Conservation (phyloP, 2,888 invertebrate genomes). For the Melanostoma scalare region DNA sequence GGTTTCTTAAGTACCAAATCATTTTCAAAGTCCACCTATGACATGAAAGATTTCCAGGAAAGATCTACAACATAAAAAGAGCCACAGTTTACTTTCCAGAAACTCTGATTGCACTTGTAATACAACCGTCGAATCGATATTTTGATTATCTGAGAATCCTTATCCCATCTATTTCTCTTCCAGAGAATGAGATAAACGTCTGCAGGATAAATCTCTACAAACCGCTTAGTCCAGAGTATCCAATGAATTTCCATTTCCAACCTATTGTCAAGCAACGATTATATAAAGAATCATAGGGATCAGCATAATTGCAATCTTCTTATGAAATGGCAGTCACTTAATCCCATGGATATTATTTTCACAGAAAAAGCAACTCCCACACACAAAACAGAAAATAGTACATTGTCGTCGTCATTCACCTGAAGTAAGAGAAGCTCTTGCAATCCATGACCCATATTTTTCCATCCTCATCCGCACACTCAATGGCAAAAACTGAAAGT, state of each 20-base stretch:
- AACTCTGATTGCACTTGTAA: too few species aligned
- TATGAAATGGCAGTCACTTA: slow-evolving; percentile 62
- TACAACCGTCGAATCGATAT: too few species aligned
- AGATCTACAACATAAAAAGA: too few species aligned
- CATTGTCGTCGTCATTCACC: slow-evolving; percentile 49
- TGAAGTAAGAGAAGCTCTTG: slow-evolving; percentile 24
- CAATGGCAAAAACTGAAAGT: slow-evolving; percentile 30
- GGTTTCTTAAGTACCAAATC: too few species aligned
- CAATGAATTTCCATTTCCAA: slow-evolving; percentile 19
- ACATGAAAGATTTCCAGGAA: too few species aligned
- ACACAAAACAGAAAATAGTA: slow-evolving; percentile 19
- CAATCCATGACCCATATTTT: slow-evolving; percentile 60
- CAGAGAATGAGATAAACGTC: too few species aligned
- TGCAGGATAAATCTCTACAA: slow-evolving; percentile 28
- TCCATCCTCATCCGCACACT: slow-evolving; percentile 18
- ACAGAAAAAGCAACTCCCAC: slow-evolving; percentile 15
- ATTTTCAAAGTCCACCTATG: too few species aligned
- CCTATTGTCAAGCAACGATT: slow-evolving; percentile 44
- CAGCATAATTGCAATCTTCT: slow-evolving; percentile 69
- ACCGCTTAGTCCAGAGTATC: slow-evolving; percentile 34
- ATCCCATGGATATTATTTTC: slow-evolving; percentile 49
- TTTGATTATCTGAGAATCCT: too few species aligned
- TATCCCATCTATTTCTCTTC: too few species aligned
- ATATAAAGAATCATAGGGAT: slow-evolving; percentile 50
- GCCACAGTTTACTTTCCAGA: too few species aligned